phyloP scores from a whole-genome alignment of 2,113 vertebrate species.

The Clinocottus analis region DNA sequence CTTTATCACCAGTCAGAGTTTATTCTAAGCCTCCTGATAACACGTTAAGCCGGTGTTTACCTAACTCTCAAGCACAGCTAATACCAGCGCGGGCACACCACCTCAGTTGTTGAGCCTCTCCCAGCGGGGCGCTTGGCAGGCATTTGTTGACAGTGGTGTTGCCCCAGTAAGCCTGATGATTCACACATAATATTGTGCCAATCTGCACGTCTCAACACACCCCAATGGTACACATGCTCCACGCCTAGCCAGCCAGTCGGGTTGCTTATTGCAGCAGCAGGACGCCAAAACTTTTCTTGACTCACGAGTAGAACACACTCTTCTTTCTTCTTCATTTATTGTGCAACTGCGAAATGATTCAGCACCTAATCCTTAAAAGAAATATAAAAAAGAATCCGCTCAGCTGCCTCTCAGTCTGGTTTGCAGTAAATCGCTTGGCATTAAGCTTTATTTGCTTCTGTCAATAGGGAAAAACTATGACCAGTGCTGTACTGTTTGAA shows the following conservation, averaged over 20 bases:
- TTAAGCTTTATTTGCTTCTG: conserved; percentile 26
- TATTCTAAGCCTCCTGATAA: conserved; percentile 43
- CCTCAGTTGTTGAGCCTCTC: conserved; percentile 41
- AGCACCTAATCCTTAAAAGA: conserved; percentile 6
- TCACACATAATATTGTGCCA: conserved; percentile 62
- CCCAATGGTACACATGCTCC: conserved; percentile 34
- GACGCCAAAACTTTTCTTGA: not conserved
- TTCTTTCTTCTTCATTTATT: conserved; percentile 34
- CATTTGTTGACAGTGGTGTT: conserved; percentile 65
- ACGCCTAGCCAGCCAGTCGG: conserved; percentile 13
- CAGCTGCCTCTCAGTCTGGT: conserved; percentile 33
- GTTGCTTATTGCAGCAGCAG: conserved; percentile 47
- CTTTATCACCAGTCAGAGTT: conserved; percentile 30
- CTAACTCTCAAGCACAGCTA: conserved; percentile 50
- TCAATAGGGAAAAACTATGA: not conserved
- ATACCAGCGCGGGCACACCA: conserved; percentile 37
- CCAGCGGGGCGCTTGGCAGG: conserved; percentile 55
- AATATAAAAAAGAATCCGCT: conserved; percentile 42
- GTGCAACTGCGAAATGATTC: conserved; percentile 52
- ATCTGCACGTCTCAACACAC: conserved; percentile 52
- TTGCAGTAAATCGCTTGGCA: conserved; percentile 36
- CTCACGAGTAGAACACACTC: conserved; percentile 13
- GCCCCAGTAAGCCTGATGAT: conserved; percentile 56
- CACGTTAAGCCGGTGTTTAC: conserved; percentile 58
- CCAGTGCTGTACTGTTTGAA: conserved; percentile 15